Evolutionary conservation across 2,797 vertebrate genomes (phyloP).

Genomic region (Sebastiscus tertius): DNA sequence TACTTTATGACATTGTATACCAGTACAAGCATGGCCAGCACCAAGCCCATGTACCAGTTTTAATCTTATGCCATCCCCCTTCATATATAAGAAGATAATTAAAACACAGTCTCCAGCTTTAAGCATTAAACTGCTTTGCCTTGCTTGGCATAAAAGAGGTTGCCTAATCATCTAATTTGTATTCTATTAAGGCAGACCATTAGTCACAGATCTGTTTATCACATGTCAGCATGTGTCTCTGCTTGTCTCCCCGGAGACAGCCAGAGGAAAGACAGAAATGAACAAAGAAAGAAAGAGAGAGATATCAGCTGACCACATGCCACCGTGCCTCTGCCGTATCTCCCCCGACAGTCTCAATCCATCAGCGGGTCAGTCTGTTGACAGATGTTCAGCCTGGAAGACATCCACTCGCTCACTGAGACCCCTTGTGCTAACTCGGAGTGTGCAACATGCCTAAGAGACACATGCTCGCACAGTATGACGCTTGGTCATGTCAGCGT

Average conservation of each 20-base stretch:
- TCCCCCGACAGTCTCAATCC: slow-evolving; percentile 44
- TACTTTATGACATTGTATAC: not conserved
- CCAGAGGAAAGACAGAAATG: slow-evolving; percentile 30
- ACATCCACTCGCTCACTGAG: slow-evolving; percentile 51
- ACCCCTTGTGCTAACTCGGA: slow-evolving; percentile 42
- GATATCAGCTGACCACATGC: slow-evolving; percentile 55
- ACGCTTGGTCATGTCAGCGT: slow-evolving; percentile 35
- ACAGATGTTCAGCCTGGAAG: slow-evolving; percentile 60
- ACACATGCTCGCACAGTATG: slow-evolving; percentile 69
- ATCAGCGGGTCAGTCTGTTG: slow-evolving; percentile 62
- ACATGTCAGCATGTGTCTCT: slow-evolving; percentile 57
- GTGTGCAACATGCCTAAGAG: slow-evolving; percentile 27
- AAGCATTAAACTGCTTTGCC: slow-evolving; percentile 17
- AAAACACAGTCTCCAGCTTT: slow-evolving; percentile 26
- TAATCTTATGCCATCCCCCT: not conserved
- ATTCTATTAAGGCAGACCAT: slow-evolving; percentile 62
- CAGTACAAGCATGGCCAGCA: not conserved
- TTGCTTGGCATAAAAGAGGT: slow-evolving; percentile 37
- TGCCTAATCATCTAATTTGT: slow-evolving; percentile 63
- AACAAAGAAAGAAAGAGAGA: slow-evolving; percentile 29
- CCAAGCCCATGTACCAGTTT: not conserved
- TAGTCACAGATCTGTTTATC: slow-evolving; percentile 70
- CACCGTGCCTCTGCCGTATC: slow-evolving; percentile 29
- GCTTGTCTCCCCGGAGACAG: slow-evolving; percentile 53
- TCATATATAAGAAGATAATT: slow-evolving; percentile 7